phyloP scores from a whole-genome alignment of 2,888 invertebrate species.

The Laspeyria flexula region DNA sequence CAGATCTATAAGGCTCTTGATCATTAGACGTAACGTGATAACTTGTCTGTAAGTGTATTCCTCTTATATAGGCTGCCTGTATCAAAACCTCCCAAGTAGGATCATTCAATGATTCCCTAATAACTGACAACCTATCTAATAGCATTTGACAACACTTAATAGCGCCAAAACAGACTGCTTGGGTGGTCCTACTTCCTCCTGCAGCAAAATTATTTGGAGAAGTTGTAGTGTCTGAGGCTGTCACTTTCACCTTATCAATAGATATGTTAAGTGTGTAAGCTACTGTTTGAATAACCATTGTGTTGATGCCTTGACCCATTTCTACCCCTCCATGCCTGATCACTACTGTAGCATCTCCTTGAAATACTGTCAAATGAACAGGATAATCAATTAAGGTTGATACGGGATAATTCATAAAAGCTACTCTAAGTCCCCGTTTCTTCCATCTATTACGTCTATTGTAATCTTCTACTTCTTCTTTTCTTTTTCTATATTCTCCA shows the following conservation, averaged over 20 bases:
- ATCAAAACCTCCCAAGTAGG: conserved; percentile 4
- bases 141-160: conserved; percentile 3
- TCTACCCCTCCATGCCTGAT: conserved; percentile 23
- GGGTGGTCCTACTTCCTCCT: neutral
- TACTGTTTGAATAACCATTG: neutral
- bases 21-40: conserved; percentile 1
- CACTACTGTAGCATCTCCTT: neutral
- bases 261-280: conserved; percentile 3
- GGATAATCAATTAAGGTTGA: neutral
- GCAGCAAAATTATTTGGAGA: neutral
- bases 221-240: neutral
- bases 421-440: conserved; percentile 8
- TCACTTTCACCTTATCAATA: conserved; percentile 1
- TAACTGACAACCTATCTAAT: neutral
- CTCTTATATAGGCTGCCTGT: neutral
- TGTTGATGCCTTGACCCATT: conserved; percentile 18
- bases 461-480: conserved; percentile 76
- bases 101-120: neutral
- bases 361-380: neutral
- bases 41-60: conserved; percentile 2
- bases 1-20: neutral
- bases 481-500: conserved; percentile 69
- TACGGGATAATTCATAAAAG: conserved; percentile 9
- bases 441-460: conserved; percentile 59
- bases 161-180: neutral